Percentiles rank a stretch among this genome's conserved stretches.
Conservation (phyloP, 2,113 vertebrate species). For the Tachysurus fulvidraco region DNA sequence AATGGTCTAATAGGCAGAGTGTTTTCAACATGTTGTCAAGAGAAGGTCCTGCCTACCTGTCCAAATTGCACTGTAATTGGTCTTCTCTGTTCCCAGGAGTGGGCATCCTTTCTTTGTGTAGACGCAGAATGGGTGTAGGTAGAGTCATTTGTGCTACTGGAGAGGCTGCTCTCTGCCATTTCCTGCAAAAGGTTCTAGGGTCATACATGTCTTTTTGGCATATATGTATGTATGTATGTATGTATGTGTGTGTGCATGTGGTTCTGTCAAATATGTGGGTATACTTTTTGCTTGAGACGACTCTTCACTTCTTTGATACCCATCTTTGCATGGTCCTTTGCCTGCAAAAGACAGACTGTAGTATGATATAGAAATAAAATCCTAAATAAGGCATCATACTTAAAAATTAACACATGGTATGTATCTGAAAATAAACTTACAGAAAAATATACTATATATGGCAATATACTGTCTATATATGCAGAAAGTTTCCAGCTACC, state of each 20-base stretch:
- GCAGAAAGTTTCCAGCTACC: not conserved
- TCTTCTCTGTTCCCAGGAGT: conserved; percentile 77
- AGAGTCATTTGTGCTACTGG: conserved; percentile 68
- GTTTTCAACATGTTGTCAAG: not conserved
- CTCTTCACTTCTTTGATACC: conserved; percentile 93
- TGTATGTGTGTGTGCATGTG: not conserved
- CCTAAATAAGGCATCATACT: not conserved
- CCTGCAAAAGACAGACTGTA: conserved; percentile 77
- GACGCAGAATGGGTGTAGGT: conserved; percentile 53
- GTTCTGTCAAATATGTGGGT: not conserved
- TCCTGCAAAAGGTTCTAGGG: conserved; percentile 73
- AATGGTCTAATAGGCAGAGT: not conserved
- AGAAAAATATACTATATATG: not conserved
- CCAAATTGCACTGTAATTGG: conserved; percentile 93
- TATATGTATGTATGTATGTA: not conserved
- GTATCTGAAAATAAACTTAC: not conserved
- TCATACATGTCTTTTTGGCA: not conserved
- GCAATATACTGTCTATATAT: not conserved
- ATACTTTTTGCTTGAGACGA: conserved; percentile 78
- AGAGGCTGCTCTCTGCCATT: conserved; percentile 86
- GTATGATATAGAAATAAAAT: not conserved
- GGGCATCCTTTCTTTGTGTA: conserved; percentile 74
- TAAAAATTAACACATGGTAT: not conserved
- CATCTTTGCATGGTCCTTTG: conserved; percentile 98
- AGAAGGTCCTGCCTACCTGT: conserved; percentile 77